Base-by-base conservation (phyloP, 2,797 vertebrate species). In the Phoeniculus purpureus region DNA sequence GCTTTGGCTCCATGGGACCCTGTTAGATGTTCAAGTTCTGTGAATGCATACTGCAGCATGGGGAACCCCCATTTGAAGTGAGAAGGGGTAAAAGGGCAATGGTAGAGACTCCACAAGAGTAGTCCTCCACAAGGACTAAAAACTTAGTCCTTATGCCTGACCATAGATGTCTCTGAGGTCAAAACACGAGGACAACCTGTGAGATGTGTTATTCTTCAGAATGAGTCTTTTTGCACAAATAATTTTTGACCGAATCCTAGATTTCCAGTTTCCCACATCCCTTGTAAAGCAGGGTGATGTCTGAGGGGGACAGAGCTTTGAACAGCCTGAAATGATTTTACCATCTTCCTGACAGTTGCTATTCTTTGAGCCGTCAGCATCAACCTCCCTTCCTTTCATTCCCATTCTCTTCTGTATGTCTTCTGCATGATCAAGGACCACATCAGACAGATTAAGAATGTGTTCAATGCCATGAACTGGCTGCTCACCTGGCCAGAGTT, bases 401-500 rank as follows among this genome's bases (percentile, higher is more conserved):
- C 56, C 52, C 56, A 34, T 82, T 89, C 48, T 66, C 75, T 90
- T 73, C 51, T 76, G 52, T 55, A 55, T 52, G 22, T 59, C 62
- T 84, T 81, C 64, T 62, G 52, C 54, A 12, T 23, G 60, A 48
- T 15, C 58, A 66, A 73, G 48, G 37, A 16, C 43, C 55, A 12
- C 56, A 54, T 34, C 73, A 56, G 15, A 12, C 75, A 73, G 75
- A 40, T 50, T 29, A 48, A 23, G 47, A 80, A 22, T 5, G 6
- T 12, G 48, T 70, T 68, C 64, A 55, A 26, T 52, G 67, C 56
- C 73, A 25, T 25, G 27, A 65, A 32, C 12, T 21, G 11, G 65
- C 55, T 0, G 0, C 43, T 75, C 51, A 37, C 34, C 14, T 1
- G 0, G 9, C 23, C 0, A 0, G 59, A 7, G 7, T 71, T 37